Evolutionary conservation across 2,888 invertebrate genomes (phyloP).

Genomic region (Biston stratarius): DNA sequence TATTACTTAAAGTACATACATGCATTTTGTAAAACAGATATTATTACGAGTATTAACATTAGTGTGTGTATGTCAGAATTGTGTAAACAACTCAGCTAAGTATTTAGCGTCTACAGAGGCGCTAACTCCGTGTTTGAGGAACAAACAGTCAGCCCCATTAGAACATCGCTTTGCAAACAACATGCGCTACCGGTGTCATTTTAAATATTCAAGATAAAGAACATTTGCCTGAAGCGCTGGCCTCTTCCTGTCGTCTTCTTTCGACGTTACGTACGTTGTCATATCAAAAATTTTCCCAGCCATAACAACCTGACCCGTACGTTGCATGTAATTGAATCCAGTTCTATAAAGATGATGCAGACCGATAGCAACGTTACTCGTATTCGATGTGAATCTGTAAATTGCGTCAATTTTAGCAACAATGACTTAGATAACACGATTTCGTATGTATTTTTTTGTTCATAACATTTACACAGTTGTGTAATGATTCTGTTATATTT

Average conservation of each 20-base stretch:
- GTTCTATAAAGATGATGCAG: constrained; percentile 38
- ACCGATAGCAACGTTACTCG: constrained; percentile 30
- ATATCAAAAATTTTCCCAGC: constrained; percentile 37
- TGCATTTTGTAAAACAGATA: not conserved
- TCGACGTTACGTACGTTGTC: constrained; percentile 9
- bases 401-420: constrained; percentile 40
- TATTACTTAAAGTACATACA: not conserved
- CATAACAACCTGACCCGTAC: constrained; percentile 30
- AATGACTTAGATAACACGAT: constrained; percentile 38
- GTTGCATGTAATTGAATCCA: constrained; percentile 35
- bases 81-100: constrained; percentile 58
- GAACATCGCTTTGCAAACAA: constrained; percentile 50
- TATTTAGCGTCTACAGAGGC: constrained; percentile 60
- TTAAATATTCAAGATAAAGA: constrained; percentile 27
- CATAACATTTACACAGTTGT: constrained; percentile 30
- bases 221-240: constrained; percentile 1
- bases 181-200: constrained; percentile 40
- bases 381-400: constrained; percentile 37
- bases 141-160: constrained; percentile 57
- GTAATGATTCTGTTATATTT: constrained; percentile 23
- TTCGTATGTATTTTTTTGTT: constrained; percentile 31
- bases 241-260: constrained; percentile 14
- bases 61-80: constrained; percentile 45
- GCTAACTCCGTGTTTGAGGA: constrained; percentile 69
- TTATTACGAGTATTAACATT: constrained; percentile 42